phyloP scores from a whole-genome alignment of 2,888 invertebrate species.

The Drosophila peninsularis region DNA sequence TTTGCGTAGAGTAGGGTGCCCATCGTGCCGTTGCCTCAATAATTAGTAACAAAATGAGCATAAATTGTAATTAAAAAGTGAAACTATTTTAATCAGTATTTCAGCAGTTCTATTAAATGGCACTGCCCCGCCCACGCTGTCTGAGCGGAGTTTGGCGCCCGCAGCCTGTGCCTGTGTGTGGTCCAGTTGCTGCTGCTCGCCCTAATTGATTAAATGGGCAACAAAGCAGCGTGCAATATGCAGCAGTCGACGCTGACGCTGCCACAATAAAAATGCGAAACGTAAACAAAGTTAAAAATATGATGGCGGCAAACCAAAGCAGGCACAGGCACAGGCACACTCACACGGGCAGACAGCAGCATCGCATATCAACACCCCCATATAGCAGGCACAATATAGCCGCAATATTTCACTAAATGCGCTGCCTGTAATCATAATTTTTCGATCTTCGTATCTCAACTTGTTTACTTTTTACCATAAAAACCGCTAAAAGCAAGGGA shows the following conservation, averaged over 20 bases:
- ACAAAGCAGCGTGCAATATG: constrained; percentile 60
- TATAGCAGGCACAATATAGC: constrained; percentile 31
- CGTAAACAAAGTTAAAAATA: constrained; percentile 81
- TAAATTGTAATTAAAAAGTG: constrained; percentile 79
- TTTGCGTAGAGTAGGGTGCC: constrained; percentile 9
- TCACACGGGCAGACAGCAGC: background rate
- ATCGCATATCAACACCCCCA: constrained; percentile 22
- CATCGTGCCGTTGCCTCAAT: constrained; percentile 40
- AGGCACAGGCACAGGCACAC: constrained; percentile 22
- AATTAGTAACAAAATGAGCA: constrained; percentile 67
- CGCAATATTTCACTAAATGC: constrained; percentile 46
- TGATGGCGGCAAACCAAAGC: constrained; percentile 54
- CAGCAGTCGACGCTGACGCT: constrained; percentile 48
- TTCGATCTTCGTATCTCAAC: constrained; percentile 44
- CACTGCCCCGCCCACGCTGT: background rate
- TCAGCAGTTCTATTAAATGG: constrained; percentile 75
- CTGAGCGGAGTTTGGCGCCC: constrained; percentile 45
- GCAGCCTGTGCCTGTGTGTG: constrained; percentile 62
- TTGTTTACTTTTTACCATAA: constrained; percentile 74
- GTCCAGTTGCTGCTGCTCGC: constrained; percentile 54
- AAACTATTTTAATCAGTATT: constrained; percentile 78
- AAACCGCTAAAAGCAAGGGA: constrained; percentile 56
- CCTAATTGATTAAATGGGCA: constrained; percentile 74
- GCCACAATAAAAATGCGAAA: constrained; percentile 80
- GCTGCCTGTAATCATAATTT: constrained; percentile 44